These are phyloP conservation scores for Acrobasis repandana DNA, from an alignment of 2,888 invertebrate species.

Conservation along the genomic window DNA sequence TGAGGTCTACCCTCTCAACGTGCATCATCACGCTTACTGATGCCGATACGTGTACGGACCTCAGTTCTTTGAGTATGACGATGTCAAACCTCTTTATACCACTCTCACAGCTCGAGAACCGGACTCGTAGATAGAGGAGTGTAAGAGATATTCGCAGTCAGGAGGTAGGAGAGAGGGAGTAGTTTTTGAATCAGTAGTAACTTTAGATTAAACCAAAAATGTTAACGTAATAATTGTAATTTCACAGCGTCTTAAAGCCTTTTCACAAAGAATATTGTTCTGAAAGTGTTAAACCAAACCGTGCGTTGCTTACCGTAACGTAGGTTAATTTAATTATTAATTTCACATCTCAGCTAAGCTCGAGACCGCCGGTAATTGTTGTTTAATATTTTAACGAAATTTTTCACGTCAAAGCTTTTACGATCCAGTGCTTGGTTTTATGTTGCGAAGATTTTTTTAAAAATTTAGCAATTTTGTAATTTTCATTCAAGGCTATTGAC, in stretches of 20 bases:
- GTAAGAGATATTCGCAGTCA: too few species aligned
- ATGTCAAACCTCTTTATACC: too few species aligned
- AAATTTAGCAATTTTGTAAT: background rate
- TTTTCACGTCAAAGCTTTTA: slow-evolving; percentile 12
- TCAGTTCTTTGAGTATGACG: too few species aligned
- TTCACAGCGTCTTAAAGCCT: slow-evolving; percentile 22
- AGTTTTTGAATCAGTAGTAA: too few species aligned
- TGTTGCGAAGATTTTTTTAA: slow-evolving; percentile 3
- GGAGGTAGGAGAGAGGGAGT: too few species aligned
- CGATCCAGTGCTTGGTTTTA: slow-evolving; percentile 4
- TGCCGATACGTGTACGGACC: too few species aligned
- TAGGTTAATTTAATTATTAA: slow-evolving; percentile 22
- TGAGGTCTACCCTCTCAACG: too few species aligned
- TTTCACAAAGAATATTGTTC: slow-evolving; percentile 31
- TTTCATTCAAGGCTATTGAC: too few species aligned
- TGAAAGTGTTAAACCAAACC: slow-evolving; percentile 8
- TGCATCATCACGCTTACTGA: too few species aligned
- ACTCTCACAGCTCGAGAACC: too few species aligned
- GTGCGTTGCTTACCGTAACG: slow-evolving; percentile 6
- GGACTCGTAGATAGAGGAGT: too few species aligned
- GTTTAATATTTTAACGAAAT: slow-evolving; percentile 15
- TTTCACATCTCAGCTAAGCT: slow-evolving; percentile 19
- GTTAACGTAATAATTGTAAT: background rate
- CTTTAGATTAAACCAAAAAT: too few species aligned
- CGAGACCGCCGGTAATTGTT: slow-evolving; percentile 10